Percentiles rank a stretch among this genome's conserved stretches.
Conservation (phyloP, 1,140 invertebrate species). For the Drosophila ironensis region DNA sequence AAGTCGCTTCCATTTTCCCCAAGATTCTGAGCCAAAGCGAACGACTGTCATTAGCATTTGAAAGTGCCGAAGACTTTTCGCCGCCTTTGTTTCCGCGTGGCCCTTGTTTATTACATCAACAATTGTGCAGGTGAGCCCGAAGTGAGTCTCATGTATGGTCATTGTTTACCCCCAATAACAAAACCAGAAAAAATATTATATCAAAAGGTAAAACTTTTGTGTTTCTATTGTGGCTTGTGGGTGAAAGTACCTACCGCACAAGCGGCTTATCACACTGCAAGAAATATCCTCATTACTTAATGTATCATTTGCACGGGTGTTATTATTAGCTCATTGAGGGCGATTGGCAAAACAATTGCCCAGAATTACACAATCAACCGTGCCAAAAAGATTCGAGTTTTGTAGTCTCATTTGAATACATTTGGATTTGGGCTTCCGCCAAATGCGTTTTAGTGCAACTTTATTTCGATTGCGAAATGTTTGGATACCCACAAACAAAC, state of each 20-base stretch:
- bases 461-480: constrained; percentile 72
- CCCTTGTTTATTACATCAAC: constrained; percentile 54
- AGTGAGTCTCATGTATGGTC: constrained; percentile 24
- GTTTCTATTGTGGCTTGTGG: constrained; percentile 62
- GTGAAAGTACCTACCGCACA: constrained; percentile 59
- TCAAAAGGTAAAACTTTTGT: constrained; percentile 62
- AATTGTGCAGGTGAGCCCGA: constrained; percentile 62
- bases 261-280: constrained; percentile 32
- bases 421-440: constrained; percentile 24
- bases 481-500: constrained; percentile 18
- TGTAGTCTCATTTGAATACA: constrained; percentile 36
- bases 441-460: constrained; percentile 73
- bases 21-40: not conserved
- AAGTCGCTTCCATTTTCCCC: constrained; percentile 19
- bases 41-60: constrained; percentile 43
- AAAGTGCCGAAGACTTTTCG: constrained; percentile 38
- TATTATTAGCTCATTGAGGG: constrained; percentile 60
- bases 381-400: constrained; percentile 6
- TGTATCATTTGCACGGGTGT: constrained; percentile 27
- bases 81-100: constrained; percentile 12
- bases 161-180: constrained; percentile 47
- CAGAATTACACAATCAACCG: constrained; percentile 47
- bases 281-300: not conserved
- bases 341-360: constrained; percentile 45
- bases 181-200: constrained; percentile 32